Percentiles rank a stretch among this genome's conserved stretches.
Conservation (phyloP, 2,797 vertebrate species). For the Emys orbicularis region DNA sequence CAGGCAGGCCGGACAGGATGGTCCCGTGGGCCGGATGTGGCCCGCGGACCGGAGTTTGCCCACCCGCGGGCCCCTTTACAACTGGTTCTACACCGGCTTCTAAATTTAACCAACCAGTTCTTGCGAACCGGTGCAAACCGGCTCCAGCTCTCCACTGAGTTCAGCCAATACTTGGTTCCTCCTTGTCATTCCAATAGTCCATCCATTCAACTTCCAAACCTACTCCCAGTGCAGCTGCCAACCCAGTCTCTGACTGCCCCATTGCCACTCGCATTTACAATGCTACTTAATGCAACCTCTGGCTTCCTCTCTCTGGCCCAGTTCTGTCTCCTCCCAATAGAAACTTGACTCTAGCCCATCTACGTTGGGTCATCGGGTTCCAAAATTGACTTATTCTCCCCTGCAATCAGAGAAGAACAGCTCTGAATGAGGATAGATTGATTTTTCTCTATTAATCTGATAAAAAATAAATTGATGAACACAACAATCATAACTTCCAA, state of each 20-base stretch:
- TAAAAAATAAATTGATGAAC: not conserved
- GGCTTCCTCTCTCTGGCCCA: not conserved
- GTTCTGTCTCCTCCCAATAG: not conserved
- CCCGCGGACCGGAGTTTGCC: too few relatives aligned
- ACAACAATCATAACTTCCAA: fast-evolving
- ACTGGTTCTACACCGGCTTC: too few relatives aligned
- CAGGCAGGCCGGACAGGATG: too few relatives aligned
- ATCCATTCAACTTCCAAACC: not conserved
- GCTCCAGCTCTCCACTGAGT: not conserved
- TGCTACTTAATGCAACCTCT: not conserved
- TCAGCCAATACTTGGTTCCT: not conserved
- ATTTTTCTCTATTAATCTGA: not conserved
- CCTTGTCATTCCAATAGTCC: not conserved
- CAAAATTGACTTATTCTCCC: not conserved
- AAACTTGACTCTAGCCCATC: not conserved
- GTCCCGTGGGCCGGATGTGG: too few relatives aligned
- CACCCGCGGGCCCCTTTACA: too few relatives aligned
- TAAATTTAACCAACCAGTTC: too few relatives aligned
- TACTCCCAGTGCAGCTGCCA: not conserved
- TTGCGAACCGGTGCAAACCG: too few relatives aligned
- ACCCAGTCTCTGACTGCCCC: not conserved
- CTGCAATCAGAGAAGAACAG: not conserved
- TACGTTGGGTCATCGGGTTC: not conserved
- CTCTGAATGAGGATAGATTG: not conserved
- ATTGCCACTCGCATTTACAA: not conserved